phyloP scores from a whole-genome alignment of 2,797 vertebrate species.

The Mormyrops boulengeri region DNA sequence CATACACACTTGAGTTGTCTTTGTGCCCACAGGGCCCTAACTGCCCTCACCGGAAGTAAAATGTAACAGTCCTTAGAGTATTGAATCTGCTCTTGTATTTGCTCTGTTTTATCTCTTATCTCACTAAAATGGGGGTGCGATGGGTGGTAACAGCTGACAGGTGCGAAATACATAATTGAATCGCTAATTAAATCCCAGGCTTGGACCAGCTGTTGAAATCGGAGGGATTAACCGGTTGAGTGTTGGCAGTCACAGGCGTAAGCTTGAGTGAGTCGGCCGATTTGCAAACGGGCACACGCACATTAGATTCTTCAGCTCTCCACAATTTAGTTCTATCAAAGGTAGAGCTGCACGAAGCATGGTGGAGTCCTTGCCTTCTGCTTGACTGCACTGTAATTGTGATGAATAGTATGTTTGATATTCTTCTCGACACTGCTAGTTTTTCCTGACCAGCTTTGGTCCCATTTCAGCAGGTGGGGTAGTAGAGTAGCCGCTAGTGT shows the following conservation, averaged over 20 bases:
- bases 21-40: neutral
- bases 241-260: neutral
- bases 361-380: neutral
- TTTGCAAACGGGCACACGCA: neutral
- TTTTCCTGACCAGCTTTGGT: neutral
- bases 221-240: constrained; percentile 55
- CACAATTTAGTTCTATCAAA: neutral
- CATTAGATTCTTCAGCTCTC: neutral
- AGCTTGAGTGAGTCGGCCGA: neutral
- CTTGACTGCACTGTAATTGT: neutral
- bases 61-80: neutral
- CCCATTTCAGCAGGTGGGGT: neutral
- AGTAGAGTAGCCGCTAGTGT: neutral
- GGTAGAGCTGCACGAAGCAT: neutral
- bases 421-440: neutral
- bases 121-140: neutral
- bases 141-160: neutral
- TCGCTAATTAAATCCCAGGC: constrained; percentile 11
- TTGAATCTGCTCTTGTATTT: neutral
- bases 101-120: neutral
- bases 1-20: neutral
- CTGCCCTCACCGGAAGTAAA: constrained; percentile 2
- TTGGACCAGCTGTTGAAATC: neutral
- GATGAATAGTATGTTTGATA: neutral
- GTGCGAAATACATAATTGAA: constrained; percentile 1